Evolutionary conservation across 2,113 vertebrate species (phyloP), one percentile per base, ranked within the genome.

Genomic region (Pitta sordida): DNA sequence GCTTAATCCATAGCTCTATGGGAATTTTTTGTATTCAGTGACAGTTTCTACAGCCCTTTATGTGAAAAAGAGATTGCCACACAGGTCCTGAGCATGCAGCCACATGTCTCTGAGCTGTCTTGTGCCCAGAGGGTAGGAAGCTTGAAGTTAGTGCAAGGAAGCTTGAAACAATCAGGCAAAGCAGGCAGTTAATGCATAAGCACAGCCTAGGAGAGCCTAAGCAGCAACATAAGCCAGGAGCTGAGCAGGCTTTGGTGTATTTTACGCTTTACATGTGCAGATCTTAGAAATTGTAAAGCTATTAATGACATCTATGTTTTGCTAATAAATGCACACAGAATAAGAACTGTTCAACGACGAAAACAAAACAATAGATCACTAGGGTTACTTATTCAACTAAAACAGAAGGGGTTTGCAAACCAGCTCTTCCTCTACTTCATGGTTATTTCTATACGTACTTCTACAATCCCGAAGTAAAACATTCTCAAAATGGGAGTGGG

Each of bases 361-460:
- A 74, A 91, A 76, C 46, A 91, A 87, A 74, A 83, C 49, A 94
- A 85, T 52, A 86, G 70, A 64, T 89, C 71, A 83, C 60, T 30
- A 34, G 87, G 56, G 59, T 52, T 94, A 64, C 70, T 94, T 89
- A 94, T 83, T 73, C 76, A 87, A 37, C 48, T 82, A 81, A 87
- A 96, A 85, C 15, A 90, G 29, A 88, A 14, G 36, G 27, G 7
- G 2, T 53, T 83, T 93, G 69, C 74, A 91, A 94, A 82, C 90
- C 90, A 89, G 78, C 37, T 88, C 87, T 86, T 90, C 93, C 73
- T 82, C 68, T 95, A 41, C 78, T 96, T 96, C 91, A 91, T 94
- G 93, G 85, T 43, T 96, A 64, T 88, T 95, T 95, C 89, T 93
- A 95, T 83, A 95, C 83, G 93, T 91, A 81, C 82, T 88, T 94